phyloP scores from a whole-genome alignment of 35 echinoderm and acorn worm species.

The Stichopus chloronotus region DNA sequence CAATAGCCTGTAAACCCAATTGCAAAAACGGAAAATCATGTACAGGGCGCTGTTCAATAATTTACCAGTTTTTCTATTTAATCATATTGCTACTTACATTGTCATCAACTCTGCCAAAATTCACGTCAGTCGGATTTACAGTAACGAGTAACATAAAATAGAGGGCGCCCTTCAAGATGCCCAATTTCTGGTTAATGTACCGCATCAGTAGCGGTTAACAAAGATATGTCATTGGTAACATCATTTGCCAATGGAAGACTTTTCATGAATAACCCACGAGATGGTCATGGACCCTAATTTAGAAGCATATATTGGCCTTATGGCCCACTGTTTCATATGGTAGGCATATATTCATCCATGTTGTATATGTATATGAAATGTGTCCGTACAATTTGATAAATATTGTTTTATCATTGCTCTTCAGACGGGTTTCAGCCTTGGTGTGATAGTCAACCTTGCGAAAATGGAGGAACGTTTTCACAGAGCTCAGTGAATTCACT shows the following conservation, averaged over 20 bases:
- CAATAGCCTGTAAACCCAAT: neutral
- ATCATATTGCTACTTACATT: neutral
- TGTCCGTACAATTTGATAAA: no score
- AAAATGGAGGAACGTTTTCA: no score
- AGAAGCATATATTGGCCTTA: neutral
- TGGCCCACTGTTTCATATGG: neutral
- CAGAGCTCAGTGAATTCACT: no score
- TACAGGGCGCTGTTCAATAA: neutral
- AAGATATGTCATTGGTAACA: neutral
- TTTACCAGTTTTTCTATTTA: neutral
- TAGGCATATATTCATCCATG: no score
- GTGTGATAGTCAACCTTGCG: no score
- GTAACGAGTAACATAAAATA: neutral
- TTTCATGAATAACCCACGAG: neutral
- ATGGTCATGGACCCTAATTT: neutral
- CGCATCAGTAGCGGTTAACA: neutral
- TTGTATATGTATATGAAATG: no score
- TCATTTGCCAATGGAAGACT: neutral
- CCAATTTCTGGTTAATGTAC: no score
- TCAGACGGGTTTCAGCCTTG: no score
- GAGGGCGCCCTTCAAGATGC: conserved; percentile 1
- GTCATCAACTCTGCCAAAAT: neutral
- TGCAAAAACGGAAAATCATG: neutral
- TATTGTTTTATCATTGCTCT: no score
- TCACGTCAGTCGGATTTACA: neutral